These are phyloP conservation scores for Celastrina argiolus DNA, from an alignment of 2,888 invertebrate species.

Conservation along the genomic window DNA sequence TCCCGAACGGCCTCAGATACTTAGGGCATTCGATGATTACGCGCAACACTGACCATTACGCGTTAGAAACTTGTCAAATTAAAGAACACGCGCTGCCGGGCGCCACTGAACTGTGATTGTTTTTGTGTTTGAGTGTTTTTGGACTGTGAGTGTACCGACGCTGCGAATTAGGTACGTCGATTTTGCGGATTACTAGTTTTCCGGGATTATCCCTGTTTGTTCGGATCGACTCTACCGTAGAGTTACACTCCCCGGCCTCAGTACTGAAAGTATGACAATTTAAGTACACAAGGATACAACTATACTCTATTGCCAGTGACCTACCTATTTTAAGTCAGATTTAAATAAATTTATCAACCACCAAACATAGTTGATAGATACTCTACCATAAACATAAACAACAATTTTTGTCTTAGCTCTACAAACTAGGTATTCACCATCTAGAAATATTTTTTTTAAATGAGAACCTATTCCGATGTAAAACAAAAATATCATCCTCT, in stretches of 20 bases:
- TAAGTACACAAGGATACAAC: not conserved
- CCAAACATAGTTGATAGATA: not conserved
- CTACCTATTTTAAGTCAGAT: not conserved
- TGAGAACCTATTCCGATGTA: too few species aligned
- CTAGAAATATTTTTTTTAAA: too few species aligned
- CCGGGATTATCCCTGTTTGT: not conserved
- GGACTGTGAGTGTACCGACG: slow-evolving; percentile 49
- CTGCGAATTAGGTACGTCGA: slow-evolving; percentile 42
- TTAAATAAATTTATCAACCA: not conserved
- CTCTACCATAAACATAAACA: not conserved
- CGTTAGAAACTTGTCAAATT: slow-evolving; percentile 68
- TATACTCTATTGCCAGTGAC: not conserved
- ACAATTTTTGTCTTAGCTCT: too few species aligned
- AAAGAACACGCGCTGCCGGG: slow-evolving; percentile 57
- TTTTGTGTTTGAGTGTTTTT: slow-evolving; percentile 38
- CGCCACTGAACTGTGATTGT: slow-evolving; percentile 19
- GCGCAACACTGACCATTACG: slow-evolving; percentile 67
- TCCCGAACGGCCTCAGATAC: slow-evolving; percentile 57
- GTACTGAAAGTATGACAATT: not conserved
- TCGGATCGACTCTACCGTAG: slow-evolving; percentile 1
- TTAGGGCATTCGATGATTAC: slow-evolving; percentile 71
- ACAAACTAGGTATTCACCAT: too few species aligned
- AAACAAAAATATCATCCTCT: too few species aligned
- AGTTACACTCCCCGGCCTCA: not conserved
- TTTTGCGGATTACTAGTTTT: slow-evolving; percentile 23